Conservation (phyloP, 2,888 invertebrate species). For the Epinotia demarniana region DNA sequence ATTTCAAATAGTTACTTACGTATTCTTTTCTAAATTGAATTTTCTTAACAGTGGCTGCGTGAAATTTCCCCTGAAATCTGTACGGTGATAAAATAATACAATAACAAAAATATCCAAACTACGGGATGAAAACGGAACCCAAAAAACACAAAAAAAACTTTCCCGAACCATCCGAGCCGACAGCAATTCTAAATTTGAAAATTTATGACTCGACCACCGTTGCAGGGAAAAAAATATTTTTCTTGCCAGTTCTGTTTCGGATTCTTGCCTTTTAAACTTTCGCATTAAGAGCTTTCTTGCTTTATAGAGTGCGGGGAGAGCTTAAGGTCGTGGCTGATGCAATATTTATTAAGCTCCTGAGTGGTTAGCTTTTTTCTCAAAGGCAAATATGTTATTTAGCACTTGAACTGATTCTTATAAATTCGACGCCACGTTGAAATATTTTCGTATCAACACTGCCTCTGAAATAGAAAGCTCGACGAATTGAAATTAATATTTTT, state of each 20-base stretch:
- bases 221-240: conserved; percentile 25
- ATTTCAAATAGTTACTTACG: too few species aligned
- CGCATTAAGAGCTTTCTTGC: conserved; percentile 42
- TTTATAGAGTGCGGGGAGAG: conserved; percentile 39
- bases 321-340: conserved; percentile 37
- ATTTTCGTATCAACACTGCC: not conserved
- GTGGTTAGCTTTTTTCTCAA: conserved; percentile 41
- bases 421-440: not conserved
- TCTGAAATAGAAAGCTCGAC: not conserved
- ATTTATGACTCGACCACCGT: conserved; percentile 52
- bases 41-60: too few species aligned
- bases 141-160: conserved; percentile 52
- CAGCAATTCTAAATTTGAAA: conserved; percentile 53
- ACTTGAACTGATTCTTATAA: conserved; percentile 1
- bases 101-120: not conserved
- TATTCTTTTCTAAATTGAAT: too few species aligned
- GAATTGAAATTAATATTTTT: not conserved
- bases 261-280: conserved; percentile 45
- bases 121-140: conserved; percentile 15
- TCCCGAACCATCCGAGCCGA: conserved; percentile 57
- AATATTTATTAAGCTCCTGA: conserved; percentile 45
- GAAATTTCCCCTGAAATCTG: too few species aligned
- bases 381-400: conserved; percentile 33
- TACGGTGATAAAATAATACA: not conserved
- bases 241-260: conserved; percentile 36